Percentiles rank a stretch among this genome's conserved stretches.
phyloP scores from a whole-genome alignment of 2,888 invertebrate genomes.

The Polyommatus icarus region DNA sequence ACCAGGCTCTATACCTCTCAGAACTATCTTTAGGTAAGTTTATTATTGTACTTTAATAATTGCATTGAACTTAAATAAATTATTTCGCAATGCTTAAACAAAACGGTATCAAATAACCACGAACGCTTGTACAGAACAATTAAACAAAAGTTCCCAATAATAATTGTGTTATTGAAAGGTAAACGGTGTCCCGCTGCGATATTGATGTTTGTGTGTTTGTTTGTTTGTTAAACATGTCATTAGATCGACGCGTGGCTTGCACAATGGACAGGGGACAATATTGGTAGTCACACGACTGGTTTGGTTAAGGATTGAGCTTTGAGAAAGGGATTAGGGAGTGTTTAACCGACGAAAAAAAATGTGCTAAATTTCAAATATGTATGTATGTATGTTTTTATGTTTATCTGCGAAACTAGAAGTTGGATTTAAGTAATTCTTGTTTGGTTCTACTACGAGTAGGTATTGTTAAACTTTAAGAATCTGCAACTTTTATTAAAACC shows the following conservation, averaged over 20 bases:
- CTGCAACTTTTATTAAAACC: no score
- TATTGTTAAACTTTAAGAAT: no score
- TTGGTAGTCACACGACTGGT: conserved; percentile 10
- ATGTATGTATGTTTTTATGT: no score
- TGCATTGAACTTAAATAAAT: background rate
- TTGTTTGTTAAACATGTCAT: conserved; percentile 56
- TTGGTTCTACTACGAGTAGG: no score
- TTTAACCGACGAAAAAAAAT: no score
- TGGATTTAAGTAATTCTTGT: no score
- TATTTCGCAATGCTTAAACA: background rate
- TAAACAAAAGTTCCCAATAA: conserved; percentile 15
- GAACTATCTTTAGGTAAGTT: no score
- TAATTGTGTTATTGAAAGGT: conserved; percentile 19
- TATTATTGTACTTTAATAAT: background rate
- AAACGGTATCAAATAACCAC: background rate
- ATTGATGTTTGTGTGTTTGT: conserved; percentile 49
- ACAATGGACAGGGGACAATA: conserved; percentile 44
- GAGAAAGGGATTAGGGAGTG: background rate
- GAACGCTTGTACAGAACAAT: background rate
- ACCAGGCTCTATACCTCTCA: no score
- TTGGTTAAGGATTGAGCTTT: conserved; percentile 2
- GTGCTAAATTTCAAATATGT: no score
- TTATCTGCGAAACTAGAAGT: no score
- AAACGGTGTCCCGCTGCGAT: conserved; percentile 24
- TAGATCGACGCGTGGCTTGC: conserved; percentile 62